Conservation (phyloP, 2,797 vertebrate genomes). For the Phalanger gymnotis region DNA sequence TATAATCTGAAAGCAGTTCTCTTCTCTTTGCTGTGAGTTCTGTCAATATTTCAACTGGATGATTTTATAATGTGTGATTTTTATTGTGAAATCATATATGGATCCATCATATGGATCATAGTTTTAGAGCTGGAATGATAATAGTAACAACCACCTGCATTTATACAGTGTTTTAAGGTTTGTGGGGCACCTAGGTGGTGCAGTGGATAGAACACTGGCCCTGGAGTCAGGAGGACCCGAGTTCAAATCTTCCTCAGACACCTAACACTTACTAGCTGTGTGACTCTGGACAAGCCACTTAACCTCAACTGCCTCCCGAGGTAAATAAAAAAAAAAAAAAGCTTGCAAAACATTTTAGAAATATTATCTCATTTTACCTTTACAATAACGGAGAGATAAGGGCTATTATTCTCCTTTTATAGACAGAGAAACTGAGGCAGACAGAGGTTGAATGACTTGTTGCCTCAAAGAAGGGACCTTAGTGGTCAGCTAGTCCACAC, state of each 20-base stretch:
- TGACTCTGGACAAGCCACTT: too few species aligned
- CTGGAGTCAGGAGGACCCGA: too few species aligned
- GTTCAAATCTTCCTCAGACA: too few species aligned
- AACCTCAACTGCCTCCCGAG: too few species aligned
- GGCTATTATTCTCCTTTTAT: not conserved
- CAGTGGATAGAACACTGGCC: too few species aligned
- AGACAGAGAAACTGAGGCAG: too few species aligned
- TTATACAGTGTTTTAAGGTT: not conserved
- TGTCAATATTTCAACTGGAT: not conserved
- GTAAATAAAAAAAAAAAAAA: too few species aligned
- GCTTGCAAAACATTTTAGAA: not conserved
- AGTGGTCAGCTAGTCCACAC: not conserved
- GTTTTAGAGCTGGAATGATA: not conserved
- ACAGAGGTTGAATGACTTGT: not conserved
- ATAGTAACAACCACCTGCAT: not conserved
- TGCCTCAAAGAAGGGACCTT: not conserved
- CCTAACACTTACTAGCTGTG: too few species aligned
- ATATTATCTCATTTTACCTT: not conserved
- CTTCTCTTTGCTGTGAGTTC: not conserved
- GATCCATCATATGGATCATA: not conserved
- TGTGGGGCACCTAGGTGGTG: too few species aligned
- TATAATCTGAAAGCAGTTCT: not conserved
- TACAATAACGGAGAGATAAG: not conserved
- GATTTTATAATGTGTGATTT: not conserved
- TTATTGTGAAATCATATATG: not conserved